These are phyloP conservation scores for Xyrauchen texanus DNA, from an alignment of 2,113 vertebrate genomes.

Conservation along the genomic window DNA sequence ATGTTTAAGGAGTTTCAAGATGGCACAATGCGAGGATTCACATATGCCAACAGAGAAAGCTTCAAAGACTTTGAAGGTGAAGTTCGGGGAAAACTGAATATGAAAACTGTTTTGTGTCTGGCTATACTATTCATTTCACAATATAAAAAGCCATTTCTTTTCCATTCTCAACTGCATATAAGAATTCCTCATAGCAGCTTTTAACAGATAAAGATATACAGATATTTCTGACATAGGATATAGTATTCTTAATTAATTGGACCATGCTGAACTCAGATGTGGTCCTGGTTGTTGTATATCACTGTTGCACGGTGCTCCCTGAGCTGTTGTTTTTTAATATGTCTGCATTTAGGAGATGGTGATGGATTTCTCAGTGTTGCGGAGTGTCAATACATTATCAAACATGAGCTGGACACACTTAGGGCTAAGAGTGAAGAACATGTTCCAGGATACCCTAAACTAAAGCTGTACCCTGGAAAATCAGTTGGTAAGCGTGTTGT, in stretches of 20 bases:
- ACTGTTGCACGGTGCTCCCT: not conserved
- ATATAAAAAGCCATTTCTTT: not conserved
- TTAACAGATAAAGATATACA: not conserved
- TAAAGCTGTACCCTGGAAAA: constrained; percentile 94
- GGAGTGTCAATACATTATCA: constrained; percentile 94
- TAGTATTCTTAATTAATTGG: not conserved
- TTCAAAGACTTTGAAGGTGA: constrained; percentile 88
- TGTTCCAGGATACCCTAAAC: constrained; percentile 87
- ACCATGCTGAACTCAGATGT: not conserved
- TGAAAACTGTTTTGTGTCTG: not conserved
- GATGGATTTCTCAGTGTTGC: constrained; percentile 88
- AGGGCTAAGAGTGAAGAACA: constrained; percentile 88
- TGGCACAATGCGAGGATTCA: constrained; percentile 88
- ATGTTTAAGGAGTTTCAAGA: constrained; percentile 91
- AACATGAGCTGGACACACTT: constrained; percentile 93
- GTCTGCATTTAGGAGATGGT: constrained; percentile 80
- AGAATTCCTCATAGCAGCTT: not conserved
- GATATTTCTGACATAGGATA: not conserved
- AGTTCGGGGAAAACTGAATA: not conserved
- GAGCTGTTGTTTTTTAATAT: constrained; percentile 3
- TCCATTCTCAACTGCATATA: not conserved
- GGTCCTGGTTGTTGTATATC: not conserved
- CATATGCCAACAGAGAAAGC: constrained; percentile 79
- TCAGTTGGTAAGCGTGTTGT: constrained; percentile 70
- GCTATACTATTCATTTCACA: not conserved